These are phyloP conservation scores for Coregonus suidteri DNA, from an alignment of 2,797 vertebrate species.

Conservation along the genomic window DNA sequence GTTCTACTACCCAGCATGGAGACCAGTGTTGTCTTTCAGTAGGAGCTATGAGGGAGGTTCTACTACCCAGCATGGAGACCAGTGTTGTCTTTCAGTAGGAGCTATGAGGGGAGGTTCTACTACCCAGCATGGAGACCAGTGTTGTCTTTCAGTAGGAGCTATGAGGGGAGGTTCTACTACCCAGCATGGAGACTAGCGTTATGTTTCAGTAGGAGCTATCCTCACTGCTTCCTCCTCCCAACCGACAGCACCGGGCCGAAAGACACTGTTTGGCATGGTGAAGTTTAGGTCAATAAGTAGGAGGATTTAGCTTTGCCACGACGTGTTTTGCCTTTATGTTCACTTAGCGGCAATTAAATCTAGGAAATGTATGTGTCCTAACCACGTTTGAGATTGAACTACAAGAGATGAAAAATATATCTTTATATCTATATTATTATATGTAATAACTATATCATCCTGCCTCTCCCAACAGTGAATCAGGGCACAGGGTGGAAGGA, in stretches of 20 bases:
- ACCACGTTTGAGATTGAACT: background rate
- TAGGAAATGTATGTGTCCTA: background rate
- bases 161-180: no score
- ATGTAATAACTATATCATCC: background rate
- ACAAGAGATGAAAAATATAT: background rate
- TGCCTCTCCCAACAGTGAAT: background rate
- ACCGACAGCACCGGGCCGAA: background rate
- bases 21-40: no score
- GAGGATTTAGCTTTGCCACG: background rate
- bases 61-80: no score
- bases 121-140: no score
- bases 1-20: no score
- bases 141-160: no score
- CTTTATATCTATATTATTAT: no score
- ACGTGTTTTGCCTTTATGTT: no score
- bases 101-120: no score
- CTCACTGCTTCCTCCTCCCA: background rate
- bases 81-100: no score
- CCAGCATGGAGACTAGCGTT: background rate
- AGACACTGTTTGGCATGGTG: no score
- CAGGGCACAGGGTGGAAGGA: background rate
- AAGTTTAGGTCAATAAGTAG: background rate
- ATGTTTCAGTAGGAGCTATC: background rate
- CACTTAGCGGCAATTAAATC: background rate
- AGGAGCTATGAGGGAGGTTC: no score